phyloP scores from a whole-genome alignment of 2,888 invertebrate species.

The Teleiodes luculella region DNA sequence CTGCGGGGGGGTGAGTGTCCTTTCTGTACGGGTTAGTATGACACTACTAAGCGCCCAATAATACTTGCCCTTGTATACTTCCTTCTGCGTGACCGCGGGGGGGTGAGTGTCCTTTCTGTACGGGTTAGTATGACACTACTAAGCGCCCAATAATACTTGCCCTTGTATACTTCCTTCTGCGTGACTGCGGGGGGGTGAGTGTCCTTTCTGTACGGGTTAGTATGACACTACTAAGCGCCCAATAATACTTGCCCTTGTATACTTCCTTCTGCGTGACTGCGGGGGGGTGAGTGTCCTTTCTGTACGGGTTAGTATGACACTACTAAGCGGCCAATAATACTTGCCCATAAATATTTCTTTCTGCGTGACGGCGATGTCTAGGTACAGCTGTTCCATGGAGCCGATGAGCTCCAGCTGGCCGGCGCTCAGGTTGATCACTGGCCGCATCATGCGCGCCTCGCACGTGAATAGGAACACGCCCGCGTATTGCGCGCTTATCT shows the following conservation, averaged over 20 bases:
- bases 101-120: no score
- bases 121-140: no score
- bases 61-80: neutral
- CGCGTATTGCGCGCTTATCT: slow-evolving; percentile 88
- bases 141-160: slow-evolving; percentile 53
- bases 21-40: no score
- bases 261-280: slow-evolving; percentile 80
- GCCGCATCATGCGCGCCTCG: slow-evolving; percentile 96
- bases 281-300: no score
- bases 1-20: no score
- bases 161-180: slow-evolving; percentile 85
- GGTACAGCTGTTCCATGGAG: slow-evolving; percentile 95
- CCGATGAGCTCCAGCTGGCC: slow-evolving; percentile 91
- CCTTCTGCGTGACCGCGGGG: neutral
- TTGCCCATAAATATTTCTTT: no score
- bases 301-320: no score
- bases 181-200: no score
- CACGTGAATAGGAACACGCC: slow-evolving; percentile 94
- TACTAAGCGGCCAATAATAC: no score
- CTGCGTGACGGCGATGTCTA: slow-evolving; percentile 88
- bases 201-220: no score
- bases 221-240: no score
- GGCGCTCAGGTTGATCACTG: slow-evolving; percentile 89
- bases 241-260: slow-evolving; percentile 75
- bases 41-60: no score